Base-by-base conservation (phyloP, 2,888 invertebrate genomes). In the Apotomis betuletana region DNA sequence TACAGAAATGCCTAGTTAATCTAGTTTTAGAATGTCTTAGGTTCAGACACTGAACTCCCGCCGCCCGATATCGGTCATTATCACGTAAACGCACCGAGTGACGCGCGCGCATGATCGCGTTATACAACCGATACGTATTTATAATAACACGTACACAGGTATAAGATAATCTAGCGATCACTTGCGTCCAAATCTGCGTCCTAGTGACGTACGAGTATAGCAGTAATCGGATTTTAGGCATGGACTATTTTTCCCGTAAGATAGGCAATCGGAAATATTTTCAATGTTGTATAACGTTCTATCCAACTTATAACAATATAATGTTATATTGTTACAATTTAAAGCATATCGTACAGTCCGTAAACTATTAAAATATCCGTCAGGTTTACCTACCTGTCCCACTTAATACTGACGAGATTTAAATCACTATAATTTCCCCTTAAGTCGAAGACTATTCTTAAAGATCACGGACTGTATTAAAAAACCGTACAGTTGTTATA, bases 11-110 rank as follows among this genome's bases (percentile, higher is more conserved):
- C 44, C 36, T 12, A 59, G 8, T 60, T 44, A 5, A 46, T 12
- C 8, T 10, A 15, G 41, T 15, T 9, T 36, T 51, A 36, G 36
- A 52, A 36, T 63, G 41, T 12, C 15, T 65, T 65, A 65, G 65
- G 55, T 44, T 65, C 57, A 65, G 55, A 12, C 36, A 46, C n/a
- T 57, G 61, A 46, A 57, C 57, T 62, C 15, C 3, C 58, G 75
- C 72, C 74, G 77, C 65, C 68, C 70, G 73, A 75, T 76, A 79
- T 78, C 78, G 76, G 79, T 78, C 76, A 79, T 75, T 76, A 75
- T 77, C 76, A 80, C 78, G 77, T 77, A 79, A 79, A 77, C 76
- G 54, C 64, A 65, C 65, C 67, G 67, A 72, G 74, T 79, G 76
- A 78, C 77, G 78, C 71, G 59, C 62, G 46, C 57, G 15, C 72